A percentile compares a stretch with the other conserved stretches of the same genome.
Conservation (phyloP, 2,113 vertebrate species). For the Burhinus oedicnemus region DNA sequence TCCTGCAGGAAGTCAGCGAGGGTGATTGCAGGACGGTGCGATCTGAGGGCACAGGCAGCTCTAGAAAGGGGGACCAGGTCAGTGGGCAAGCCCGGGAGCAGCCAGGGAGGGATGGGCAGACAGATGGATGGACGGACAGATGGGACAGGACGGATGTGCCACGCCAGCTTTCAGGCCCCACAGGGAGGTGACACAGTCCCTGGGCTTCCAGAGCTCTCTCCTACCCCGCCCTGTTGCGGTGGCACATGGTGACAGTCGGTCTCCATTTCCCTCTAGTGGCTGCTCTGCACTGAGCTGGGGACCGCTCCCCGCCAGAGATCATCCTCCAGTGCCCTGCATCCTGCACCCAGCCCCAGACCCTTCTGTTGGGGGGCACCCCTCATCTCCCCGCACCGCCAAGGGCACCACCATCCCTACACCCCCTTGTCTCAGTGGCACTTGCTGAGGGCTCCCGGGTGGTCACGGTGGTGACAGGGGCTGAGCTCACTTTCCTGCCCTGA, state of each 20-base stretch:
- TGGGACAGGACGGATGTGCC: neutral
- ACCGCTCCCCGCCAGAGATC: neutral
- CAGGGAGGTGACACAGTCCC: neutral
- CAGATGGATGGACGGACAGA: rapidly evolving
- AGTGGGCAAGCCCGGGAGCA: neutral
- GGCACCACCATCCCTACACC: rapidly evolving
- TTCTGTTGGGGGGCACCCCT: neutral
- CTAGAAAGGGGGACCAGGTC: neutral
- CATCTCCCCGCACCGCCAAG: rapidly evolving
- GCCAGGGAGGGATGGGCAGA: neutral
- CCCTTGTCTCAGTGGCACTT: neutral
- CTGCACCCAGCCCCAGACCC: neutral
- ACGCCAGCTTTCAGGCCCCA: neutral
- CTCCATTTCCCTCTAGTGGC: slow-evolving; percentile 66
- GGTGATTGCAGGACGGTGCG: neutral
- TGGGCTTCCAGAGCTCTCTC: neutral
- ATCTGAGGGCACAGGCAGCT: rapidly evolving
- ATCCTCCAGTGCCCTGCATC: neutral
- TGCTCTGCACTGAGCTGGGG: neutral
- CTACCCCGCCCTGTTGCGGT: neutral
- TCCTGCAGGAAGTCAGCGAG: neutral
- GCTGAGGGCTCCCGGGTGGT: neutral
- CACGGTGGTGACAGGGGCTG: rapidly evolving
- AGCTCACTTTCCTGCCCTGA: neutral
- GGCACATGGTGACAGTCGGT: slow-evolving; percentile 8